Conservation (phyloP, 2,113 vertebrate species). For the Piliocolobus tephrosceles region DNA sequence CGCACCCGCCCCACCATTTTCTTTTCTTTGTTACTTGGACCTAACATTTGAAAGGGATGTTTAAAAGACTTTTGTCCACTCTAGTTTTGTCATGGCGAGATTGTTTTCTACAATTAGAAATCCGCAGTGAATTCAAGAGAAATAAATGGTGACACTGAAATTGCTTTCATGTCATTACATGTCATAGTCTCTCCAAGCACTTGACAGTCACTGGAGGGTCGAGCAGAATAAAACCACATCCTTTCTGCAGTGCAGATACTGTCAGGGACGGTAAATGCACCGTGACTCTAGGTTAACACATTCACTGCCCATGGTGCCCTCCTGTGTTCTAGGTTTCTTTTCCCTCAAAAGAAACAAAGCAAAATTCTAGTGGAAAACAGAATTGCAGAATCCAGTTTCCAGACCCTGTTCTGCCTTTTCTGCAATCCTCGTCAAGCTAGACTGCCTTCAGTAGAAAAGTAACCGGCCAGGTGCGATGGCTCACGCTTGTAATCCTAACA, state of each 20-base stretch:
- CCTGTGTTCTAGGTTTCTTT: not conserved
- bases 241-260: not conserved
- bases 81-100: not conserved
- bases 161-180: not conserved
- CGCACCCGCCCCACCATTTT: not conserved
- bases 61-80: not conserved
- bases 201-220: not conserved
- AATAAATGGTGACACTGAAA: not conserved
- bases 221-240: not conserved
- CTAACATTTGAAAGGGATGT: not conserved
- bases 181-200: not conserved
- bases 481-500: too few species aligned
- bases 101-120: slow-evolving; percentile 39
- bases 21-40: slow-evolving; percentile 7
- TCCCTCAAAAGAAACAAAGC: not conserved
- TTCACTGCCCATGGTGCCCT: not conserved
- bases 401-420: not conserved
- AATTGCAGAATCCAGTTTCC: not conserved
- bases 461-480: too few species aligned
- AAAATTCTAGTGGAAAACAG: not conserved
- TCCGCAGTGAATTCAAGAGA: not conserved
- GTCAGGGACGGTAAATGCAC: not conserved
- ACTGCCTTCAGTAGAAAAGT: not conserved
- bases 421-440: not conserved
- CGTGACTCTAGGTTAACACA: not conserved